Percentiles rank a stretch among this genome's conserved stretches.
These are phyloP conservation scores for Chelonia mydas DNA, from an alignment of 2,797 vertebrate species.

Conservation along the genomic window DNA sequence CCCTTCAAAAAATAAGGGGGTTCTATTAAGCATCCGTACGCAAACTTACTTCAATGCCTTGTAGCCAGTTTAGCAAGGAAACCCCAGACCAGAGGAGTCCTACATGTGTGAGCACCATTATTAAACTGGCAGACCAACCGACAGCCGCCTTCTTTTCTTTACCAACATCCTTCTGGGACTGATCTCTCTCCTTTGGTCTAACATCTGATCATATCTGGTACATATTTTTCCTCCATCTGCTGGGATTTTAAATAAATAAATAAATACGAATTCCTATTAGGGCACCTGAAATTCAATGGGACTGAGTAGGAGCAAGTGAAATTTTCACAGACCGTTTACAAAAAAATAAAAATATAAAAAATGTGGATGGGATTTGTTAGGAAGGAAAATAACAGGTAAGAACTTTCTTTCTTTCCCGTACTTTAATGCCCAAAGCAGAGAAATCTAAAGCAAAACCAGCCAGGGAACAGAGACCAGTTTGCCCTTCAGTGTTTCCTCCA, in stretches of 20 bases:
- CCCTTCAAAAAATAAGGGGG: not conserved
- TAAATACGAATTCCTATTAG: slow-evolving; percentile 42
- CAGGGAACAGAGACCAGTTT: slow-evolving; percentile 49
- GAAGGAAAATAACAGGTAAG: slow-evolving; percentile 77
- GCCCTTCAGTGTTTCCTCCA: slow-evolving; percentile 71
- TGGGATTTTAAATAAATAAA: slow-evolving; percentile 54
- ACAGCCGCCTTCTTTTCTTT: slow-evolving; percentile 71
- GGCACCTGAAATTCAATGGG: slow-evolving; percentile 60
- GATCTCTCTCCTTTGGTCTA: slow-evolving; percentile 60
- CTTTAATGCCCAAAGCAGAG: slow-evolving; percentile 60
- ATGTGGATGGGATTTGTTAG: slow-evolving; percentile 61
- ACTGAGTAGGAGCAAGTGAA: slow-evolving; percentile 63
- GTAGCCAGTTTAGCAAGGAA: slow-evolving; percentile 66
- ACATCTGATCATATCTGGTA: slow-evolving; percentile 3
- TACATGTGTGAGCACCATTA: slow-evolving; percentile 66
- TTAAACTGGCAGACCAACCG: slow-evolving; percentile 60
- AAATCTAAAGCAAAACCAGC: slow-evolving; percentile 58
- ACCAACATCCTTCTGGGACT: slow-evolving; percentile 64
- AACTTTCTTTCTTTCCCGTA: slow-evolving; percentile 80
- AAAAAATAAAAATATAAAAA: slow-evolving; percentile 2
- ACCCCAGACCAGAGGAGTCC: slow-evolving; percentile 66
- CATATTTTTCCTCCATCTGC: slow-evolving; percentile 29
- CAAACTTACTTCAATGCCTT: slow-evolving; percentile 78
- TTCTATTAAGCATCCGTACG: slow-evolving; percentile 58
- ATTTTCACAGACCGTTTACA: slow-evolving; percentile 25